Percentiles rank a stretch among this genome's conserved stretches.
phyloP scores from a whole-genome alignment of 92 coral and sea anemone species.

The Hydrozoanthus gracilis region DNA sequence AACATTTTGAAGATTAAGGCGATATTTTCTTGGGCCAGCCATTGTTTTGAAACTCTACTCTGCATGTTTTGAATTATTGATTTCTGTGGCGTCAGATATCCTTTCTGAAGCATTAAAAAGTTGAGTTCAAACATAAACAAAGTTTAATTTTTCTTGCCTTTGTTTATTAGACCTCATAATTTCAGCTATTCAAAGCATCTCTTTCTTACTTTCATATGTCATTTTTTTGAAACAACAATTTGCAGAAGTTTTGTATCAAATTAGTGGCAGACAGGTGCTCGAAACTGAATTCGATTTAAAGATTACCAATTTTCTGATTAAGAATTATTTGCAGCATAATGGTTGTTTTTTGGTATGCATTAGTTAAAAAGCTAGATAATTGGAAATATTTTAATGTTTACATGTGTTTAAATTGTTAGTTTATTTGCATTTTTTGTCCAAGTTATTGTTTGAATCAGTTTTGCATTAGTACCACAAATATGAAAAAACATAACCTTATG shows the following conservation, averaged over 20 bases:
- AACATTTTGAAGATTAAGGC: not conserved
- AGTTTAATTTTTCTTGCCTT: not conserved
- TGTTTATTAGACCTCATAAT: not conserved
- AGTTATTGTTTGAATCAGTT: too few species aligned
- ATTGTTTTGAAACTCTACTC: slow-evolving; percentile 29
- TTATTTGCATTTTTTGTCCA: too few species aligned
- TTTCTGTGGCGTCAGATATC: slow-evolving; percentile 27
- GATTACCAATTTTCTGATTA: not conserved
- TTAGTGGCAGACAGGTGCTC: not conserved
- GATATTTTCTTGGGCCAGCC: slow-evolving; percentile 12
- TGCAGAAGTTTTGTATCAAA: not conserved
- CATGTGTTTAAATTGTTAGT: not conserved
- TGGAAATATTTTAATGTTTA: not conserved
- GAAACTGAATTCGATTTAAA: not conserved
- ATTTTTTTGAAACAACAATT: not conserved
- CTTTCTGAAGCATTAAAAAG: slow-evolving; percentile 34
- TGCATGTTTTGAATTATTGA: slow-evolving; percentile 30
- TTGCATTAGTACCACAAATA: too few species aligned
- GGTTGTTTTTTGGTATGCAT: too few species aligned
- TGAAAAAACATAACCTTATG: too few species aligned
- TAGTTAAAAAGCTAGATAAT: too few species aligned
- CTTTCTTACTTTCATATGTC: not conserved
- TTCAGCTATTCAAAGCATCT: not conserved
- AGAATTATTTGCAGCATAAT: too few species aligned
- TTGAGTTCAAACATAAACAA: slow-evolving; percentile 29